Conservation (phyloP, 2,113 vertebrate genomes). For the Tragelaphus imberbis region DNA sequence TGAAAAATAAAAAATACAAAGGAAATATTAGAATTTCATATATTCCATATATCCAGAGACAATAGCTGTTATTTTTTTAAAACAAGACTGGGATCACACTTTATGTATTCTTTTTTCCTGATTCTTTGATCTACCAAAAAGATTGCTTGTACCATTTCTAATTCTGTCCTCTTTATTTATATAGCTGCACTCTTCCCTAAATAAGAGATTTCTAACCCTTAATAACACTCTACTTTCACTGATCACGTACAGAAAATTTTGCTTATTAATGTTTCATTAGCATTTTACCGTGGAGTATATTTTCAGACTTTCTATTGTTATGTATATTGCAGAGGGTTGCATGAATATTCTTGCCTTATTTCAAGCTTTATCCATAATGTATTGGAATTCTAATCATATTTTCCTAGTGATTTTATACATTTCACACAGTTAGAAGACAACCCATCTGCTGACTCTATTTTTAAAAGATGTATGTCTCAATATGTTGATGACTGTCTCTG, state of each 20-base stretch:
- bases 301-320: constrained; percentile 67
- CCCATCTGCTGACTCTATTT: constrained; percentile 53
- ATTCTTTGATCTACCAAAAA: background rate
- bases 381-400: constrained; percentile 61
- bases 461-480: constrained; percentile 28
- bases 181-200: constrained; percentile 29
- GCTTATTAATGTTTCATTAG: constrained; percentile 72
- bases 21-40: constrained; percentile 13
- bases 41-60: constrained; percentile 13
- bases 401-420: constrained; percentile 47
- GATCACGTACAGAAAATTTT: constrained; percentile 53
- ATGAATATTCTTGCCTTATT: constrained; percentile 69
- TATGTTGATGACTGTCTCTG: constrained; percentile 35
- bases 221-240: constrained; percentile 15
- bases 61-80: background rate
- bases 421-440: constrained; percentile 54
- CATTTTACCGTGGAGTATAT: constrained; percentile 44
- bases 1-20: constrained; percentile 31
- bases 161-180: constrained; percentile 35
- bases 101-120: background rate
- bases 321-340: constrained; percentile 40
- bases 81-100: background rate
- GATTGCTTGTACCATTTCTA: background rate
- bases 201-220: constrained; percentile 24
- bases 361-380: constrained; percentile 52